phyloP scores from a whole-genome alignment of 2,888 invertebrate species.

The Chaetogeoica ovagalla region DNA sequence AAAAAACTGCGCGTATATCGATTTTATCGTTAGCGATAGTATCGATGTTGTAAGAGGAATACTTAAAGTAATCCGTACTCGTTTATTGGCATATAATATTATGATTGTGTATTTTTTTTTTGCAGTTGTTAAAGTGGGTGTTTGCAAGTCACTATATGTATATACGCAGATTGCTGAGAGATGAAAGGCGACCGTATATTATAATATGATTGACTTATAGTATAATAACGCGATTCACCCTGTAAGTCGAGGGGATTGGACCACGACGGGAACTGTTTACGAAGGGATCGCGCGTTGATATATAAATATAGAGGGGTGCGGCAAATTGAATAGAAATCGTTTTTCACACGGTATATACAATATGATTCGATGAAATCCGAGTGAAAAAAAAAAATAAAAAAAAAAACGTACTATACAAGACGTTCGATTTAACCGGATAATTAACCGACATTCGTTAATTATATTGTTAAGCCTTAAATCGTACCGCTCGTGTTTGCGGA shows the following conservation, averaged over 20 bases:
- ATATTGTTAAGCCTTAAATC: background rate
- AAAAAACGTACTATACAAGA: no score
- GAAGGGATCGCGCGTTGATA: background rate
- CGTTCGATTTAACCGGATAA: background rate
- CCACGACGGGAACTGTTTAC: background rate
- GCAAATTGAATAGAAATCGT: background rate
- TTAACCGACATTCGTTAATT: background rate
- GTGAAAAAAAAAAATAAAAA: background rate
- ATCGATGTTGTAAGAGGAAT: background rate
- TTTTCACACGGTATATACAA: background rate
- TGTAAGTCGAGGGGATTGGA: background rate
- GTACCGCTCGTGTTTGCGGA: conserved; percentile 1
- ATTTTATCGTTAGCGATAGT: background rate
- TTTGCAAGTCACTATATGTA: conserved; percentile 1
- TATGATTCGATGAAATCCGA: no score
- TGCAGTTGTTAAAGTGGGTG: background rate
- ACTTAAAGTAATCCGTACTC: background rate
- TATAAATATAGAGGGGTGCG: background rate
- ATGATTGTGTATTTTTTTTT: background rate
- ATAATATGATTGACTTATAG: background rate
- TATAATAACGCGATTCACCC: conserved; percentile 1
- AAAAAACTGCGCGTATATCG: background rate
- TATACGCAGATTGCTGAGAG: background rate
- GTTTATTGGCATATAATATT: no score
- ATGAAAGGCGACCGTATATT: background rate